phyloP scores from a whole-genome alignment of 30 jellyfish, hydroid and myxozoan species.

The Catostylus mosaicus region DNA sequence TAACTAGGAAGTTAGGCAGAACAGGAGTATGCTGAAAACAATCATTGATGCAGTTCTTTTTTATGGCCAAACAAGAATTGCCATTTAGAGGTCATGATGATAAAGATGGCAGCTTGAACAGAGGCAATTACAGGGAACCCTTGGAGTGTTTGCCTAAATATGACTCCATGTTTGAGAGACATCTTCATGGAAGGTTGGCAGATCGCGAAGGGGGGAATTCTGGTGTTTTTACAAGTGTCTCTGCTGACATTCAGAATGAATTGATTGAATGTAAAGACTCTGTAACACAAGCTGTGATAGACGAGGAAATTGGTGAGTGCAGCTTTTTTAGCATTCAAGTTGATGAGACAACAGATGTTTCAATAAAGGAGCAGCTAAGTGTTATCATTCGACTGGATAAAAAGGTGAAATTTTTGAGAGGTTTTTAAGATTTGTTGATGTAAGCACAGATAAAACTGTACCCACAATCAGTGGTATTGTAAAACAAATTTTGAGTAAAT shows the following conservation, averaged over 20 bases:
- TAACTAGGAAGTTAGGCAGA: too few relatives aligned
- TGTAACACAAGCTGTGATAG: constrained; percentile 21
- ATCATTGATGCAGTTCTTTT: too few relatives aligned
- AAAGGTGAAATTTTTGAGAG: constrained; percentile 47
- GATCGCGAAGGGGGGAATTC: constrained; percentile 26
- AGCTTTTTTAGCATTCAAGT: constrained; percentile 48
- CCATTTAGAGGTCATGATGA: too few relatives aligned
- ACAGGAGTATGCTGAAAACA: too few relatives aligned
- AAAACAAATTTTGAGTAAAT: constrained; percentile 1
- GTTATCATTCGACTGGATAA: constrained; percentile 47
- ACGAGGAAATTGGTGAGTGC: constrained; percentile 40
- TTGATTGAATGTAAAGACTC: constrained; percentile 24
- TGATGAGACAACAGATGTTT: constrained; percentile 59
- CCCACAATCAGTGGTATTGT: constrained; percentile 51
- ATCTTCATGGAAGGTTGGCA: constrained; percentile 40
- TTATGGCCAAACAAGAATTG: too few relatives aligned
- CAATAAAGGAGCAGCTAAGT: constrained; percentile 50
- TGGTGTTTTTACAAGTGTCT: constrained; percentile 52
- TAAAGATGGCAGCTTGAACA: constrained; percentile 7
- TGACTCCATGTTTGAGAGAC: constrained; percentile 52
- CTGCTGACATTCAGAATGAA: constrained; percentile 48
- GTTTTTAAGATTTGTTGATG: constrained; percentile 49
- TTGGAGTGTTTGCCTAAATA: constrained; percentile 48
- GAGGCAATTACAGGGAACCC: too few relatives aligned
- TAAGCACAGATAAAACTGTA: constrained; percentile 51